Conservation (phyloP, 2,113 vertebrate genomes). For the Elephantulus edwardii region DNA sequence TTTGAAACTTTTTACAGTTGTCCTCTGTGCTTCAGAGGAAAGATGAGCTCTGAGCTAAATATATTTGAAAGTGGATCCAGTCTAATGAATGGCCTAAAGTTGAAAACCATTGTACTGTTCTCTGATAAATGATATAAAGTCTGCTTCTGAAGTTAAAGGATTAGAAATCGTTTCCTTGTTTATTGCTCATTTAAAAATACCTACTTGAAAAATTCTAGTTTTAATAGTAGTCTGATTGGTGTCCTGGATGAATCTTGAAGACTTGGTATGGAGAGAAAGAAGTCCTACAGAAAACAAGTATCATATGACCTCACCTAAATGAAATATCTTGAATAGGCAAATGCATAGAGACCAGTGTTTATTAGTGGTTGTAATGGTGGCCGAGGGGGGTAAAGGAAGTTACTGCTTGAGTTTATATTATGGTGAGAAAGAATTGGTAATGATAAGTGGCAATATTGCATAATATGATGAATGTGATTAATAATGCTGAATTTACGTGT, state of each 20-base stretch:
- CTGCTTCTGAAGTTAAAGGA: neutral
- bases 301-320: neutral
- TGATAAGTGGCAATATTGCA: neutral
- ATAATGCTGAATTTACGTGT: neutral
- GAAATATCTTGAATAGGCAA: neutral
- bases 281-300: neutral
- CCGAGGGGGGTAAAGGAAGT: neutral
- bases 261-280: neutral
- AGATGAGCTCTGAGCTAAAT: neutral
- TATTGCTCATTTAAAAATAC: neutral
- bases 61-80: neutral
- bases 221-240: neutral
- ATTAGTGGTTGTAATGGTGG: neutral
- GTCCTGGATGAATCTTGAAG: neutral
- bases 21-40: neutral
- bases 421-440: neutral
- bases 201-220: neutral
- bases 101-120: neutral
- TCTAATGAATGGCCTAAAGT: neutral
- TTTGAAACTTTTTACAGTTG: neutral
- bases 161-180: neutral
- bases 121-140: neutral
- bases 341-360: neutral
- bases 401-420: neutral
- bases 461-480: neutral